Percentiles rank a stretch among this genome's conserved stretches.
Evolutionary conservation across 2,113 vertebrate genomes (phyloP).

Genomic region (Alosa alosa): DNA sequence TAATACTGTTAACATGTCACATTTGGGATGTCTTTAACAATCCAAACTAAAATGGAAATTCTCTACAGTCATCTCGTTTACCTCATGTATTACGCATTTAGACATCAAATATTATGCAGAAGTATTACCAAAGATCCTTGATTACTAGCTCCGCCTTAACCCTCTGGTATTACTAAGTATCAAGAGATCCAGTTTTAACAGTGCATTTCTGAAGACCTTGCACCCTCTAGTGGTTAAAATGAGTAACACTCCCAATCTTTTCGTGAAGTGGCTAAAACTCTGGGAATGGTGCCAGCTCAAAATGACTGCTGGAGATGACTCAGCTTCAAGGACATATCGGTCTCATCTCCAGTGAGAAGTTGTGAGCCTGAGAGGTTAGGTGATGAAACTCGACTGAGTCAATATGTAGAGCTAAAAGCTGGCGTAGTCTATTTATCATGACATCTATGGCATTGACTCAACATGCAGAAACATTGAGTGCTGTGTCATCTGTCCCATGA

Average conservation of each 20-base stretch:
- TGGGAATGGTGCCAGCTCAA: neutral
- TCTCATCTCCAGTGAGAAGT: neutral
- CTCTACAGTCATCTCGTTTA: neutral
- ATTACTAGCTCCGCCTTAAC: too few relatives aligned
- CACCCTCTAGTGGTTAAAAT: neutral
- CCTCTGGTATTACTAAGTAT: neutral
- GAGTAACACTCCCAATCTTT: neutral
- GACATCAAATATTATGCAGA: neutral
- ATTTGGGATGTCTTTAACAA: too few relatives aligned
- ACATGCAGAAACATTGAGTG: neutral
- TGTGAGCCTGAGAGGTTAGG: neutral
- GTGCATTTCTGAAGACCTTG: neutral
- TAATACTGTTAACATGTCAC: too few relatives aligned
- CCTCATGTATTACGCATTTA: neutral
- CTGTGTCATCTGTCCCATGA: neutral
- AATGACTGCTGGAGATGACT: neutral
- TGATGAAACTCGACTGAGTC: conserved; percentile 9
- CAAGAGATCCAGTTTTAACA: neutral
- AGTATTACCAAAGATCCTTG: too few relatives aligned
- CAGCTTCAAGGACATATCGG: neutral
- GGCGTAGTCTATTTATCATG: neutral
- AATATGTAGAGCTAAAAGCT: neutral
- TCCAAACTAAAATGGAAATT: too few relatives aligned
- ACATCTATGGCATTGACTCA: neutral
- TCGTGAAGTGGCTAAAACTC: neutral